Evolutionary conservation across 2,113 vertebrate genomes (phyloP).

Genomic region (Charadrius vociferus): DNA sequence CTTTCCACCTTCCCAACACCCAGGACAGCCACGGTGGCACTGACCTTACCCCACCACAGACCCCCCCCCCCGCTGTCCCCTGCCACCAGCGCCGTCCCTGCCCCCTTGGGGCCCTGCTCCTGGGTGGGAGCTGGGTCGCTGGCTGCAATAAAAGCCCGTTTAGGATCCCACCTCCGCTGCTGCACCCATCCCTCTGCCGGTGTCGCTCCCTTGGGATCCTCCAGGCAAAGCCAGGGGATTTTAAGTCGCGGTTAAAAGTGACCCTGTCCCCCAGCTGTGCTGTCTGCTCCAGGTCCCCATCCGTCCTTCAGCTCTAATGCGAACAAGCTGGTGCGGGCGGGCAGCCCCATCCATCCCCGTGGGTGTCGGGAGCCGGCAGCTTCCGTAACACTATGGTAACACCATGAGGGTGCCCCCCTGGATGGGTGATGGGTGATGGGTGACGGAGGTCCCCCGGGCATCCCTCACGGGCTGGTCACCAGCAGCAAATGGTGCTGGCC

Average conservation of each 20-base stretch:
- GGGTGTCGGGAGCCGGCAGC: background rate
- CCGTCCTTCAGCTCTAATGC: fast-evolving
- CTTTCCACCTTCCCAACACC: too few species aligned
- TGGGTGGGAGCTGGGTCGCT: background rate
- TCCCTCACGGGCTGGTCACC: background rate
- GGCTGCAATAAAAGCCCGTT: background rate
- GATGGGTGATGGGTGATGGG: background rate
- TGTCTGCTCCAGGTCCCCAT: fast-evolving
- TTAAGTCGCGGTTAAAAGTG: fast-evolving
- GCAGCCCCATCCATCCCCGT: background rate
- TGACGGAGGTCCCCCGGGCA: background rate
- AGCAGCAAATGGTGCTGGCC: background rate
- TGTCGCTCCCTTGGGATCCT: background rate
- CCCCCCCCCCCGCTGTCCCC: background rate
- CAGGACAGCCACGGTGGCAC: too few species aligned
- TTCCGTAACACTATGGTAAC: background rate
- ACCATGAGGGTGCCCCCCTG: background rate
- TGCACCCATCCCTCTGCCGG: background rate
- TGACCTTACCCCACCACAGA: too few species aligned
- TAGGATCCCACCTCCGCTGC: background rate
- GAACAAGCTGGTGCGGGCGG: background rate
- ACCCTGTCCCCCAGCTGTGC: fast-evolving
- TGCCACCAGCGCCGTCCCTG: background rate
- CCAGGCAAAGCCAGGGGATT: background rate
- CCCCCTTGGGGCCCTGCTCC: fast-evolving